Evolutionary conservation across 2,888 invertebrate species (phyloP).

Genomic region (Cephus rjabovi): DNA sequence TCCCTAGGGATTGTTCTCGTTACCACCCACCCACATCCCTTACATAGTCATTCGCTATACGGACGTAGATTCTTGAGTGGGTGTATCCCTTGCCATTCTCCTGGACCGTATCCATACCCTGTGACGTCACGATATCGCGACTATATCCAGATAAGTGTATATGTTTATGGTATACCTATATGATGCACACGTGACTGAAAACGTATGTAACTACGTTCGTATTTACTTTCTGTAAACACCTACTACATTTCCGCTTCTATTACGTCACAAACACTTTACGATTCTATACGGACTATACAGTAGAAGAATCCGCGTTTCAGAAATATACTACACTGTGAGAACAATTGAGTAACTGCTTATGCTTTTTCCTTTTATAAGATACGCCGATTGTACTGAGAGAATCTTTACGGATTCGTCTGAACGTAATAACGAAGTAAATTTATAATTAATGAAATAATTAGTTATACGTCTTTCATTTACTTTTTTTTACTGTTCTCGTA

Average conservation of each 20-base stretch:
- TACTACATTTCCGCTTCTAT: background rate
- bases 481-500: background rate
- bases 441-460: background rate
- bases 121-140: background rate
- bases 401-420: background rate
- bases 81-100: background rate
- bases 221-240: background rate
- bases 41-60: slow-evolving; percentile 18
- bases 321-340: background rate
- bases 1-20: slow-evolving; percentile 34
- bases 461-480: background rate
- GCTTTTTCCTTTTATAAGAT: background rate
- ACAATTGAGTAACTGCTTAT: background rate
- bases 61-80: background rate
- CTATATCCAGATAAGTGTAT: background rate
- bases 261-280: background rate
- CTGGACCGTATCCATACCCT: background rate
- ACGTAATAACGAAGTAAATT: background rate
- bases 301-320: background rate
- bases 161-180: background rate
- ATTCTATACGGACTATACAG: background rate
- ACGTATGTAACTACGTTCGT: background rate
- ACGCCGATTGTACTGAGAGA: background rate
- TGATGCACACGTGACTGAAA: background rate
- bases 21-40: slow-evolving; percentile 21